Percentiles rank a stretch among this genome's conserved stretches.
Conservation (phyloP, 2,888 invertebrate genomes). For the Bruchidius siliquastri region DNA sequence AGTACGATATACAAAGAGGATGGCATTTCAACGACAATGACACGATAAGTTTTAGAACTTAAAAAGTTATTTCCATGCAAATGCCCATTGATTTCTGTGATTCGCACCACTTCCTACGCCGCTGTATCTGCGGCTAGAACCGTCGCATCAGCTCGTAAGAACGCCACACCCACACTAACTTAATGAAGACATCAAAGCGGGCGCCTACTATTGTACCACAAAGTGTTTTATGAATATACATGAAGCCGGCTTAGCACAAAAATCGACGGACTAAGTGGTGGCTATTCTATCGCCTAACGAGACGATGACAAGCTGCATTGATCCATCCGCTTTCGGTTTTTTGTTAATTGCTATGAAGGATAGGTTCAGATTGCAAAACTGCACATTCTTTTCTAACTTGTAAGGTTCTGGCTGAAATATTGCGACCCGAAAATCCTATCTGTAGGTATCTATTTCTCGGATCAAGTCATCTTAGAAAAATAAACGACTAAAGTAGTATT, state of each 20-base stretch:
- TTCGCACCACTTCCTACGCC: neutral
- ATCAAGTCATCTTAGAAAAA: too few species aligned
- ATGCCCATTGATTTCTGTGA: too few species aligned
- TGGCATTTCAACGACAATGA: too few species aligned
- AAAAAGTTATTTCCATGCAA: too few species aligned
- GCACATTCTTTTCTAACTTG: too few species aligned
- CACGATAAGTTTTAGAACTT: too few species aligned
- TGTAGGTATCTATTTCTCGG: too few species aligned
- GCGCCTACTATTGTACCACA: conserved; percentile 17
- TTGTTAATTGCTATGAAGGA: neutral
- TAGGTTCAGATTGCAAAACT: too few species aligned
- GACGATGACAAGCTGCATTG: neutral
- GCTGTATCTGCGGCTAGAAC: neutral
- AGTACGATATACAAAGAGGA: too few species aligned
- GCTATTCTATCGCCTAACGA: neutral
- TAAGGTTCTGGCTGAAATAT: too few species aligned
- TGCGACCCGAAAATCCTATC: too few species aligned
- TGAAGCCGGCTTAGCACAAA: neutral
- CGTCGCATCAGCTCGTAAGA: neutral
- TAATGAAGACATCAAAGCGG: conserved; percentile 32
- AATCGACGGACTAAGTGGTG: neutral
- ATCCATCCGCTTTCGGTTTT: neutral
- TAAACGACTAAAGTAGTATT: too few species aligned
- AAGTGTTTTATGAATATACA: neutral
- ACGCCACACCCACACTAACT: conserved; percentile 26